Conservation (phyloP, 2,113 vertebrate genomes). For the Oncorhynchus mykiss region DNA sequence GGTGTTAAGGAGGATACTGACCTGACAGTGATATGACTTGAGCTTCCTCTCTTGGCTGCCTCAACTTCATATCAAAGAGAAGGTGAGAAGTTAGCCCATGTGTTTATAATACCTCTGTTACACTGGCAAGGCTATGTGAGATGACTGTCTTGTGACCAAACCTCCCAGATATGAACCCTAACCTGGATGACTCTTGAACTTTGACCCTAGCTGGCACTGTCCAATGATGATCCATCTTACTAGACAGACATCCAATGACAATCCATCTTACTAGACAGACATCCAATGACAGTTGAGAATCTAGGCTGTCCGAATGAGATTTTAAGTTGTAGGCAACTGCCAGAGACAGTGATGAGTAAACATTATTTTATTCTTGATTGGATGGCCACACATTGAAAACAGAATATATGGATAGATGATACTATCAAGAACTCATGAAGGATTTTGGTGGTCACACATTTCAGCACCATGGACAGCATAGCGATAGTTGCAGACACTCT, state of each 20-base stretch:
- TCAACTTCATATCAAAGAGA: not conserved
- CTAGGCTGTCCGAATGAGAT: not conserved
- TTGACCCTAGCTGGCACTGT: not conserved
- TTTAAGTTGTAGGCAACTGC: not conserved
- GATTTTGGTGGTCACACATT: conserved; percentile 22
- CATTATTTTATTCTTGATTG: not conserved
- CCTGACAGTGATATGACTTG: conserved; percentile 15
- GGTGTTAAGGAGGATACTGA: not conserved
- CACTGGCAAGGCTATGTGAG: not conserved
- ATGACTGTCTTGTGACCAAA: not conserved
- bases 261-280: not conserved
- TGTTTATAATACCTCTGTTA: conserved; percentile 10
- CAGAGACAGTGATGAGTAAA: not conserved
- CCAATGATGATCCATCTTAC: not conserved
- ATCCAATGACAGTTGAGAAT: not conserved
- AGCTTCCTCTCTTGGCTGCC: not conserved
- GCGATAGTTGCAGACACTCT: not conserved
- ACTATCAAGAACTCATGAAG: conserved; percentile 7
- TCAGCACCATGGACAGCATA: conserved; percentile 68
- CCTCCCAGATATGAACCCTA: not conserved
- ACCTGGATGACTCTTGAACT: conserved; percentile 1
- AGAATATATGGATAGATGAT: not conserved
- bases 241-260: not conserved
- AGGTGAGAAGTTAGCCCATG: not conserved
- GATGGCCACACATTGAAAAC: not conserved